phyloP scores from a whole-genome alignment of 2,888 invertebrate genomes.

The Chironomus tentans region DNA sequence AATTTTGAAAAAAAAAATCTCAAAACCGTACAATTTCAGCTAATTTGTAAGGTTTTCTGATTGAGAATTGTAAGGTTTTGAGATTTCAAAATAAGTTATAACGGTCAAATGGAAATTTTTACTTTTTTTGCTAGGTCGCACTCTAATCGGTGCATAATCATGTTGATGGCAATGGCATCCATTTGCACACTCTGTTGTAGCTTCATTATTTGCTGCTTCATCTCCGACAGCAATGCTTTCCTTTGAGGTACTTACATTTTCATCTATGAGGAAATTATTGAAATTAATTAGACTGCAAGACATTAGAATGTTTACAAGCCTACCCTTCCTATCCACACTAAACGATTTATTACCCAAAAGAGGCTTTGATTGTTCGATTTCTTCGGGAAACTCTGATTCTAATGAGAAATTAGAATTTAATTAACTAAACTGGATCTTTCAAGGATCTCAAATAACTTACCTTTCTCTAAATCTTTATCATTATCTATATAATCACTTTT shows the following conservation, averaged over 20 bases:
- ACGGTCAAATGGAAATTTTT: neutral
- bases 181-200: neutral
- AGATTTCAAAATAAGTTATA: neutral
- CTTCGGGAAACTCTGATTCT: constrained; percentile 26
- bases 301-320: neutral
- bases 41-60: too few relatives aligned
- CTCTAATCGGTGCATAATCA: neutral
- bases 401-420: too few relatives aligned
- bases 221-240: neutral
- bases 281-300: too few relatives aligned
- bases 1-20: too few relatives aligned
- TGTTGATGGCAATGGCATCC: neutral
- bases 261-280: neutral
- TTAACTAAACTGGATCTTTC: too few relatives aligned
- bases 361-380: constrained; percentile 40
- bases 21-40: too few relatives aligned
- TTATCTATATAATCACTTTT: constrained; percentile 28
- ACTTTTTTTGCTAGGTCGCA: neutral
- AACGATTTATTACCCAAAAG: constrained; percentile 34
- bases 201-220: neutral
- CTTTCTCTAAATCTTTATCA: constrained; percentile 39
- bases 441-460: constrained; percentile 29
- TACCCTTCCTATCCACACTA: constrained; percentile 33
- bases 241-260: neutral
- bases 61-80: neutral